phyloP scores from a whole-genome alignment of 92 coral and sea anemone genomes.

The Phenganax marumi region DNA sequence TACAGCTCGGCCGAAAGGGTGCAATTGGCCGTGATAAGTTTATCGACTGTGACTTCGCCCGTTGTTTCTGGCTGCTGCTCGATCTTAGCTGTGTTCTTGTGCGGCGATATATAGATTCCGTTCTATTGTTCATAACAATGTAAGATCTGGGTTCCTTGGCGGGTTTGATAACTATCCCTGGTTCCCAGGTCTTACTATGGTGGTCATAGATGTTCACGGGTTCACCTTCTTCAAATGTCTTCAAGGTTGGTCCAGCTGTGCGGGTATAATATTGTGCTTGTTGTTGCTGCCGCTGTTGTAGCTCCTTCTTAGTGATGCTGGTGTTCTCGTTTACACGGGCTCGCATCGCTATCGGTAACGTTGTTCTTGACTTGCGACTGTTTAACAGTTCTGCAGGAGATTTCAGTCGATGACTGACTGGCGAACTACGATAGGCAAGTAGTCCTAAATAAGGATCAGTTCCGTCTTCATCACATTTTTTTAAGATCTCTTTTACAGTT shows the following conservation, averaged over 20 bases:
- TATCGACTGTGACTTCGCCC: background rate
- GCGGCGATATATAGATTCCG: constrained; percentile 49
- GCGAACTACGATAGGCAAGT: constrained; percentile 41
- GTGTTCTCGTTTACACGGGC: constrained; percentile 16
- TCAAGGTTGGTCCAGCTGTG: constrained; percentile 46
- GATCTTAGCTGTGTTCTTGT: constrained; percentile 56
- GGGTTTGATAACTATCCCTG: constrained; percentile 43
- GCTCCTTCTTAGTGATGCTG: constrained; percentile 28
- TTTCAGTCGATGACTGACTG: constrained; percentile 46
- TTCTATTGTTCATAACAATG: constrained; percentile 48
- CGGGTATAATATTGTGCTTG: constrained; percentile 54
- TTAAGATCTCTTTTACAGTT: constrained; percentile 43
- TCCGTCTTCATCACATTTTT: constrained; percentile 49
- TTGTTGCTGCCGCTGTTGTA: constrained; percentile 45
- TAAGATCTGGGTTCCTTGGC: constrained; percentile 64
- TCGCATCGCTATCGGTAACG: constrained; percentile 48
- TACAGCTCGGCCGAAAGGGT: background rate
- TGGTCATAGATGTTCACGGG: constrained; percentile 47
- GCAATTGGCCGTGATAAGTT: background rate
- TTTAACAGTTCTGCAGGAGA: constrained; percentile 53
- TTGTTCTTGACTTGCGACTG: constrained; percentile 51
- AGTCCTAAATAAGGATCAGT: constrained; percentile 59
- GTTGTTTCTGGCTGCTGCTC: background rate
- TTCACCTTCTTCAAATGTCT: constrained; percentile 42
- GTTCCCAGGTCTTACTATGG: constrained; percentile 51